These are phyloP conservation scores for Hyppa rectilinea DNA, from an alignment of 2,888 invertebrate genomes.

Conservation along the genomic window DNA sequence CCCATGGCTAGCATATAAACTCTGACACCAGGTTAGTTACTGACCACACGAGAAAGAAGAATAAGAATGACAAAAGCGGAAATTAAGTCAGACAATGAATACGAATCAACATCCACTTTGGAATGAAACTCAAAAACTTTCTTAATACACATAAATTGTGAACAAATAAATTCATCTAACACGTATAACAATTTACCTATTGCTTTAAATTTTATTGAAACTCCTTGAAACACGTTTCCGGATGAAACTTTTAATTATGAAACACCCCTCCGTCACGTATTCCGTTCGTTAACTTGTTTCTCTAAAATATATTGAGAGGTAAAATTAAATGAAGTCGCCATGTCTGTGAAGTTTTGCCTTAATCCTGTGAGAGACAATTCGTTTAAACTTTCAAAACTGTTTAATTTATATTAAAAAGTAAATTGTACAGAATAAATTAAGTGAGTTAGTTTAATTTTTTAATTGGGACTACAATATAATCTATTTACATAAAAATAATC, in stretches of 20 bases:
- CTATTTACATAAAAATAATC: too few relatives aligned
- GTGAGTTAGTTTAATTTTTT: slow-evolving; percentile 14
- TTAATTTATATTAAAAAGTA: slow-evolving; percentile 48
- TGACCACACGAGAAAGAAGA: too few relatives aligned
- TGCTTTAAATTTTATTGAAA: slow-evolving; percentile 27
- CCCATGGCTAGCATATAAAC: too few relatives aligned
- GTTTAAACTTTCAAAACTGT: slow-evolving; percentile 52
- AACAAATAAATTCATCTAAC: slow-evolving; percentile 17
- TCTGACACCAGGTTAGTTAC: too few relatives aligned
- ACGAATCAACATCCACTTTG: not conserved
- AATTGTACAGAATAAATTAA: slow-evolving; percentile 44
- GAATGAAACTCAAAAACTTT: not conserved
- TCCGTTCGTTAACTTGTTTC: slow-evolving; percentile 29
- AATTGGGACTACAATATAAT: slow-evolving; percentile 5
- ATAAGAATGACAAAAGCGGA: too few relatives aligned
- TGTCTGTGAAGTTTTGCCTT: slow-evolving; percentile 38
- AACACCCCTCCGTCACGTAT: slow-evolving; percentile 51
- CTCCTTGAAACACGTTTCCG: slow-evolving; percentile 40
- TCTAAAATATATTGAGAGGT: slow-evolving; percentile 50
- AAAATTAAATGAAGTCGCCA: slow-evolving; percentile 40
- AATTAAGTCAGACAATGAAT: not conserved
- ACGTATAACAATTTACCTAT: slow-evolving; percentile 7
- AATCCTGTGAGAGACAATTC: slow-evolving; percentile 49
- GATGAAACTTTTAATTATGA: slow-evolving; percentile 43
- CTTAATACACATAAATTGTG: slow-evolving; percentile 7